Base-by-base conservation (phyloP, 2,888 invertebrate species). In the Teleiodes luculella region DNA sequence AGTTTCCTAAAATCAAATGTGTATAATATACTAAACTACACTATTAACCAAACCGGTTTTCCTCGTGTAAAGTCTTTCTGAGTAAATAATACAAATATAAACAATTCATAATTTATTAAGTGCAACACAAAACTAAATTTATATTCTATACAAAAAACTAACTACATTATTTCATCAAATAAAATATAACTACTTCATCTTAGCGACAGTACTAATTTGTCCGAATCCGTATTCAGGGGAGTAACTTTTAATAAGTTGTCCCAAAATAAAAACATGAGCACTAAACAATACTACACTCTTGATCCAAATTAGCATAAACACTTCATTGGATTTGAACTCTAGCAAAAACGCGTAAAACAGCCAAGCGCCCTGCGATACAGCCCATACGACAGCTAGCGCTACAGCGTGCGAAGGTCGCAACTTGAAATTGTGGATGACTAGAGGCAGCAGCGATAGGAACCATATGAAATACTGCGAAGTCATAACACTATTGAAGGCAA, bases 401-500 rank as follows among this genome's bases (percentile, higher is more conserved):
- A 92, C 54, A 0, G 91, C 90, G 54, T 83, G 80, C 8, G 76
- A 78, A 6, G 86, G 68, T 2, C 91, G 82, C 56, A 94, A 83
- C 58, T 90, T 90, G 28, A 97, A 91, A 69, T 93, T 92, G 61
- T 95, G 95, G 0, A 94, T 81, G 56, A 95, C 93, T 18, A 97
- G 71, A 0, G 99, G 99, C 14, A 99, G 80, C 6, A 99, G 79
- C 1, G 96, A 95, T 56, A 99, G 81, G 73, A 97, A 98, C 99
- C 99, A 99, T 48, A 99, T 92, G 67, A 98, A 98, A 77, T 98
- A 98, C 74, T 98, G 99, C 4, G 98, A 98, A 0, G 99, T 99
- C 74, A 98, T 92, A 0, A 99, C 99, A 65, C 97, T 95, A 84
- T 99, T 99, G 70, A 95, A 98, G 2, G 95, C 93, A 0, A 99